Evolutionary conservation across 2,797 vertebrate genomes (phyloP).

Genomic region (Sebastes taczanowskii): DNA sequence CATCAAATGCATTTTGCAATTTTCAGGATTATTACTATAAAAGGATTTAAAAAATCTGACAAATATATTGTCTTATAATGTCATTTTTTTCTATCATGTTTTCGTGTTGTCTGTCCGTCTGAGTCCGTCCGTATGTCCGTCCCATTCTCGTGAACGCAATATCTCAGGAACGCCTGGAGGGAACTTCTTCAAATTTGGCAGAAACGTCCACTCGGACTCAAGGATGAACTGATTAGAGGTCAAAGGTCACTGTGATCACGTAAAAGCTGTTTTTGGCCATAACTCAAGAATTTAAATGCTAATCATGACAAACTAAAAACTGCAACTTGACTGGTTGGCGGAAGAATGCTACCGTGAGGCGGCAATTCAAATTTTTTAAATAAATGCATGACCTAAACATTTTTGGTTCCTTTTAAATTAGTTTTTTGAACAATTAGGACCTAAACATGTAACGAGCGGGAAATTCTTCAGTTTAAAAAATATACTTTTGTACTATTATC

Average conservation of each 20-base stretch:
- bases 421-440: not conserved
- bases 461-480: not conserved
- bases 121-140: not conserved
- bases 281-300: not conserved
- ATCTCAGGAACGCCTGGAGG: not conserved
- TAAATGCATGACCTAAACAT: not conserved
- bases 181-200: not conserved
- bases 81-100: not conserved
- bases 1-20: no score
- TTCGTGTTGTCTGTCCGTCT: not conserved
- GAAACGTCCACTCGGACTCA: not conserved
- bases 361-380: not conserved
- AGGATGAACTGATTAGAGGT: not conserved
- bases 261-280: not conserved
- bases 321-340: not conserved
- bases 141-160: not conserved
- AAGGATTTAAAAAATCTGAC: not conserved
- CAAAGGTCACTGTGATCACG: not conserved
- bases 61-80: not conserved
- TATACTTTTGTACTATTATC: not conserved
- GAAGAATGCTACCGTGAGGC: no score
- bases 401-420: not conserved
- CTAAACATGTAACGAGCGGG: not conserved
- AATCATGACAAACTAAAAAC: not conserved
- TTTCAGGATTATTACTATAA: not conserved